Percentiles rank a stretch among this genome's conserved stretches.
Conservation (phyloP, 2,888 invertebrate genomes). For the Lithophane leautieri region DNA sequence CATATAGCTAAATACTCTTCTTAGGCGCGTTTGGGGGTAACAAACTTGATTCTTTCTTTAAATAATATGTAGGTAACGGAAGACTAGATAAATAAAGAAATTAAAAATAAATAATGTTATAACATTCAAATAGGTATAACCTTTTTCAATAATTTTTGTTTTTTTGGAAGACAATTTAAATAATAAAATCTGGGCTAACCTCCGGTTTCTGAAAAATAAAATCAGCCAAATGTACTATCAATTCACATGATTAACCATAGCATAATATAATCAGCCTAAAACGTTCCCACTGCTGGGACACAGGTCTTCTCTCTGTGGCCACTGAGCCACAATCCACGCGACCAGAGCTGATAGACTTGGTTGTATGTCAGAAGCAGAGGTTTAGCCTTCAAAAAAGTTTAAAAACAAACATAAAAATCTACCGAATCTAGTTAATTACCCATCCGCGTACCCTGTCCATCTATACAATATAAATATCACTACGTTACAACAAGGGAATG, state of each 20-base stretch:
- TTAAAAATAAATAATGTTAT: neutral
- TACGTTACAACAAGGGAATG: slow-evolving; percentile 67
- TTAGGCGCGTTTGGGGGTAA: slow-evolving; percentile 58
- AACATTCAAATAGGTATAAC: neutral
- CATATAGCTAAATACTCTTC: slow-evolving; percentile 60
- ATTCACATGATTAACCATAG: too few species aligned
- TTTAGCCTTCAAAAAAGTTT: neutral
- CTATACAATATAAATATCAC: slow-evolving; percentile 54
- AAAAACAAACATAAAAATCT: neutral
- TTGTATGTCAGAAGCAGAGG: neutral
- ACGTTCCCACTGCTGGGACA: too few species aligned
- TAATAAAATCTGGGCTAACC: neutral
- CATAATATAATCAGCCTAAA: too few species aligned
- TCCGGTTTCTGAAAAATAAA: neutral
- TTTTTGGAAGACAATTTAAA: neutral
- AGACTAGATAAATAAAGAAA: slow-evolving; percentile 45
- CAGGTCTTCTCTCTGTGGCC: too few species aligned
- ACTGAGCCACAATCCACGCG: too few species aligned
- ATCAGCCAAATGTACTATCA: neutral
- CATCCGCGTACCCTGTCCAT: slow-evolving; percentile 62
- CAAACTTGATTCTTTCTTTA: slow-evolving; percentile 41
- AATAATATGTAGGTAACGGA: slow-evolving; percentile 19
- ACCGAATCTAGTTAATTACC: slow-evolving; percentile 37
- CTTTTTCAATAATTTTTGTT: too few species aligned
- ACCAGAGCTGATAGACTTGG: too few species aligned